Evolutionary conservation across 2,888 invertebrate genomes (phyloP), one percentile per base, ranked within the genome.

Genomic region (Orchesella flavescens): DNA sequence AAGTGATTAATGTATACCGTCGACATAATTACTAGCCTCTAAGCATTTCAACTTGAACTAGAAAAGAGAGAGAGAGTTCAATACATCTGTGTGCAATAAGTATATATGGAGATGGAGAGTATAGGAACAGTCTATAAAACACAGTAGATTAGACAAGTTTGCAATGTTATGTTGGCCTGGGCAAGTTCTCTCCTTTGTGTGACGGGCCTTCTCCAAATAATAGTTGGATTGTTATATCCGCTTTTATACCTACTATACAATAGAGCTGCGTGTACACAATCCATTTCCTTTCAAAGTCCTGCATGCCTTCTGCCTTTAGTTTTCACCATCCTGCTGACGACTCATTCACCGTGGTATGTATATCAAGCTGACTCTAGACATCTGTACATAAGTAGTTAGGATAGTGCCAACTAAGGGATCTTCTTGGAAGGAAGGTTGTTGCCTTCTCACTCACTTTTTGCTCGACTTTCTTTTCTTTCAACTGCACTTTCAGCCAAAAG

Each of bases 1-100:
- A 84, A 86, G 84, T 86, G 85, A 86, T 86, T 86, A 86, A 86
- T 86, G 85, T 86, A 84, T 81, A 73, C 82, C 79, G 66, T 78
- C 82, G 78, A 84, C 84, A 86, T 84, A 86, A 86, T 86, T 86
- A 86, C 85, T 78, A 77, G 79, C 66, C 78, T 79, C 68, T 55
- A 74, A 80, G 80, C 80, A 74, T 80, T 80, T 80, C 80, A 80
- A 74, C 80, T 74, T 80, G 80, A 80, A 80, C 80, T 74, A 80
- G 79, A 79, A 72, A 79, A 57, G 65, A 66, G 34, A 63, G 72
- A 57, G 65, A 66, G 34, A 63, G 72, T 72, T 79, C 57, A 71
- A 79, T 72, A 79, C 79, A 24, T n/a, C 43, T 57, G 49, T 19
- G 23, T 19, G 43, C 44, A n/a, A 72, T 72, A 57, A 19, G 34